Evolutionary conservation across 2,888 invertebrate species (phyloP).

Genomic region (Heteromurus nitidus): DNA sequence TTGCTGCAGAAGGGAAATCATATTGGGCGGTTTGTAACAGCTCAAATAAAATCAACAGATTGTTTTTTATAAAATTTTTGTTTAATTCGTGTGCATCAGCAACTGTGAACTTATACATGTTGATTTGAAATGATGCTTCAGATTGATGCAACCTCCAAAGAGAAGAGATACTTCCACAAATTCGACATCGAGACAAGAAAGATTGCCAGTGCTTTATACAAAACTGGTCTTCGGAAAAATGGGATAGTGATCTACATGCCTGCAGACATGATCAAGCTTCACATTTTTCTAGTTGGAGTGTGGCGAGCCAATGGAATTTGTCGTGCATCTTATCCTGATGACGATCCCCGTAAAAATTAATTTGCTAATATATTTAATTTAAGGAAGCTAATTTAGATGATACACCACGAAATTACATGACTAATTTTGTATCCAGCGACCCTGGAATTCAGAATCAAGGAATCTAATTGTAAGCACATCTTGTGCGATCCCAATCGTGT

Average conservation of each 20-base stretch:
- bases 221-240: constrained; percentile 63
- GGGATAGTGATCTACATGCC: constrained; percentile 63
- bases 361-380: not conserved
- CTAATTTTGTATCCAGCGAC: constrained; percentile 45
- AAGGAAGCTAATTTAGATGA: not conserved
- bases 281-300: constrained; percentile 59
- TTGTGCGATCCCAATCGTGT: constrained; percentile 51
- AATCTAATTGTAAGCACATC: constrained; percentile 59
- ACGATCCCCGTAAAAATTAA: constrained; percentile 57
- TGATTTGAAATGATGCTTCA: constrained; percentile 74
- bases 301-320: constrained; percentile 68
- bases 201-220: constrained; percentile 64
- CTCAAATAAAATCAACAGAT: not conserved
- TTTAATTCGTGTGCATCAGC: not conserved
- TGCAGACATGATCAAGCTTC: constrained; percentile 52
- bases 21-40: constrained; percentile 44
- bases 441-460: constrained; percentile 49
- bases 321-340: constrained; percentile 64
- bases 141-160: constrained; percentile 80
- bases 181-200: constrained; percentile 74
- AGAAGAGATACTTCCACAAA: constrained; percentile 78
- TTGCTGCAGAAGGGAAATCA: constrained; percentile 32
- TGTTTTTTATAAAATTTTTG: not conserved
- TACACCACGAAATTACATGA: not conserved
- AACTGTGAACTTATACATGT: constrained; percentile 58